Evolutionary conservation across 2,797 vertebrate species (phyloP), one percentile per base, ranked within the genome.

Genomic region (Crax fasciolata): DNA sequence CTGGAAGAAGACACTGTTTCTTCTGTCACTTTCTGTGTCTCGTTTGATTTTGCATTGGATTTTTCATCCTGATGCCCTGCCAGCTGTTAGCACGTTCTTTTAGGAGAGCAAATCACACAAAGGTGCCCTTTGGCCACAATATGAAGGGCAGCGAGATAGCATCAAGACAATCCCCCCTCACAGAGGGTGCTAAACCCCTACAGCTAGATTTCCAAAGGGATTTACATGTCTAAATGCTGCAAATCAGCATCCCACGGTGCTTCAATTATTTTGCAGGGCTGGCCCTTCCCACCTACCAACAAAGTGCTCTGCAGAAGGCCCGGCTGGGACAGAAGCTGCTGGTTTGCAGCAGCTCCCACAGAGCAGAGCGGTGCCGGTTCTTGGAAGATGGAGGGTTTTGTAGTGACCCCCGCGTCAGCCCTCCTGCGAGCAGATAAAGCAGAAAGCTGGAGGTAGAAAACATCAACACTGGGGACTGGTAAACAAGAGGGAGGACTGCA

Each of bases 401-500:
- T 84, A 65, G 51, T 68, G 13, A 35, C 32, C 44, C 30, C 46
- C 59, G 11, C 54, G n/a, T n/a, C 28, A 7, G 28, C 54, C 32
- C 39, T 84, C 41, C 80, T 52, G 27, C 38, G 24, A 79, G 73
- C 62, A 79, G 51, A 87, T 73, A 81, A 72, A 84, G 85, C 73
- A 93, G 79, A 93, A 94, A 93, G 55, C 79, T 70, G 84, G 54
- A 89, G 81, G 76, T 8, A 75, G 66, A 78, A 94, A 94, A 66
- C 43, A 66, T 88, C 89, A 75, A 8, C 91, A 66, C n/a, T 78
- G 62, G 82, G 74, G 65, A 62, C 49, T 65, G 76, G 62, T 86
- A 86, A 94, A 84, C 66, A 93, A 55, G 85, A 71, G 90, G 84
- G 73, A 75, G 70, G 66, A 84, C 88, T 96, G 95, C 95, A 94